phyloP scores from a whole-genome alignment of 2,888 invertebrate species.

The Trachelus iudaicus region DNA sequence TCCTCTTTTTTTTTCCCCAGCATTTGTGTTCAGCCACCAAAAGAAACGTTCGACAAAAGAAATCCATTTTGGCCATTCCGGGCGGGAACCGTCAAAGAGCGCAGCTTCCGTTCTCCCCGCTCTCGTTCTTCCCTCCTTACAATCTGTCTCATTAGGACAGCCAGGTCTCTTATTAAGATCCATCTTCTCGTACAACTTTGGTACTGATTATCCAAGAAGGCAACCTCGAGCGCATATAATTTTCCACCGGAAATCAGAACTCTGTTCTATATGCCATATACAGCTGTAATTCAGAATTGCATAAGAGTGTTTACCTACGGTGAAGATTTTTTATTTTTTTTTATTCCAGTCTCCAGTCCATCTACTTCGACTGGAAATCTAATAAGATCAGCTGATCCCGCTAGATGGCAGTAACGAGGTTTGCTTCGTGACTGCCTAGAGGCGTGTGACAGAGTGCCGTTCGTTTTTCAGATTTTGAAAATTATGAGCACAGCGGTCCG shows the following conservation, averaged over 20 bases:
- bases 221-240: background rate
- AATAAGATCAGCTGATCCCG: background rate
- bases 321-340: background rate
- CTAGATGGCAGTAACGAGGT: background rate
- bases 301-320: background rate
- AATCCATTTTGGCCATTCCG: background rate
- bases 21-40: background rate
- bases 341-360: background rate
- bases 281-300: background rate
- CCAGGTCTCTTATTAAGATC: background rate
- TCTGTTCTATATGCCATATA: background rate
- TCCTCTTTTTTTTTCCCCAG: background rate
- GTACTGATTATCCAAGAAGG: background rate
- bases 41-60: background rate
- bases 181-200: background rate
- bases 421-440: background rate
- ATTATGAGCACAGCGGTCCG: background rate
- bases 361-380: background rate
- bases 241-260: background rate
- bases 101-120: background rate
- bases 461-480: background rate
- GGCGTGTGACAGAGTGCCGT: background rate
- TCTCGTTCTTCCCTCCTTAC: background rate
- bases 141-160: background rate
- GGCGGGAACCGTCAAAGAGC: background rate